Conservation (phyloP, 1,140 invertebrate genomes). For the Stenopsyche tienmushanensis region DNA sequence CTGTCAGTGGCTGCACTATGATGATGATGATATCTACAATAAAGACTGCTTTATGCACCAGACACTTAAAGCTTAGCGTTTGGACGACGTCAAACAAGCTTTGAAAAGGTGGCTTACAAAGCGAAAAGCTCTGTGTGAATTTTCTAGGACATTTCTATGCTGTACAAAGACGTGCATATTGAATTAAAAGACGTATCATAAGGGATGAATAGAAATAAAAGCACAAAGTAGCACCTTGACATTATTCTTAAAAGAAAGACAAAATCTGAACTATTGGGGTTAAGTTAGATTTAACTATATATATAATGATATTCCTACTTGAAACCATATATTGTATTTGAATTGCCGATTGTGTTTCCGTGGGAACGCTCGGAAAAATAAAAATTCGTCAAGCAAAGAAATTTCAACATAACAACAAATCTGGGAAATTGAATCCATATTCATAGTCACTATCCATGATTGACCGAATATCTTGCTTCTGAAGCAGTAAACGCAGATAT, state of each 20-base stretch:
- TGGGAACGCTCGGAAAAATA: no score
- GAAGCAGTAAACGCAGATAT: no score
- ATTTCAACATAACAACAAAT: no score
- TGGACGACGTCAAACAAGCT: conserved; percentile 16
- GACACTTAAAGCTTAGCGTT: no score
- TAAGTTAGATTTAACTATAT: not conserved
- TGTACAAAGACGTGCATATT: not conserved
- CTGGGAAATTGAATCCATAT: no score
- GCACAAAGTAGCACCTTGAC: not conserved
- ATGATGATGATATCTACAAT: no score
- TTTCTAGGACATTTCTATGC: not conserved
- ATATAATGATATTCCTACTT: not conserved
- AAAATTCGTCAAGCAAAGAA: no score
- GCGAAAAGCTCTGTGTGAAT: not conserved
- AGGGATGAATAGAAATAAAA: not conserved
- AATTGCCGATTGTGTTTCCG: not conserved
- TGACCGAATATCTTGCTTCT: no score
- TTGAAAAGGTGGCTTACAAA: not conserved
- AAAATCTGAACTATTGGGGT: not conserved
- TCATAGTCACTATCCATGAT: no score
- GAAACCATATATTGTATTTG: not conserved
- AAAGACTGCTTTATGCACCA: no score
- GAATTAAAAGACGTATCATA: conserved; percentile 9
- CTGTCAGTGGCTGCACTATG: no score
- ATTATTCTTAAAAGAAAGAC: not conserved